These are phyloP conservation scores for Pegea sp. DNA, from an alignment of 23 tunicate genomes.

Conservation along the genomic window DNA sequence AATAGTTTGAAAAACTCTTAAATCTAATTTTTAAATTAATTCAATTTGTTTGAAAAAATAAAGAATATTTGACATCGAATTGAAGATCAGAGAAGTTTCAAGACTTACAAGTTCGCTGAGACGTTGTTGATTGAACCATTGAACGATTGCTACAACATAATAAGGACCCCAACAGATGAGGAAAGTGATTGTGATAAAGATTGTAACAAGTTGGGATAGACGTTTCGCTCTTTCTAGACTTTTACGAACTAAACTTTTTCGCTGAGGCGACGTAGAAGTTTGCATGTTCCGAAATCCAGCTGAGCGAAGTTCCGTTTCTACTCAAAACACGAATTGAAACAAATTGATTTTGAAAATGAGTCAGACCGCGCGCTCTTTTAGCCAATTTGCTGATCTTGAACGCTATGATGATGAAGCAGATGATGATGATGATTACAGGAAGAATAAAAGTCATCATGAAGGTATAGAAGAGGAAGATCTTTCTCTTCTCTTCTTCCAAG, in stretches of 20 bases:
- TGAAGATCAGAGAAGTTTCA: no score
- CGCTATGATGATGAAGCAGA: conserved; percentile 58
- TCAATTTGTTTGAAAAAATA: no score
- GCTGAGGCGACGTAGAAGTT: neutral
- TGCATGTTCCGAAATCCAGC: conserved; percentile 14
- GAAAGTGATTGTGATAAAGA: conserved; percentile 39
- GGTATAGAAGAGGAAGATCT: no score
- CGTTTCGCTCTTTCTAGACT: conserved; percentile 39
- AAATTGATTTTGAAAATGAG: no score
- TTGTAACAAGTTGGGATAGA: conserved; percentile 44
- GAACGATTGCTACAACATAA: no score
- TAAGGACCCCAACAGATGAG: conserved; percentile 89
- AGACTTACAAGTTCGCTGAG: no score
- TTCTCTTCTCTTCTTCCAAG: no score
- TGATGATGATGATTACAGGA: conserved; percentile 36
- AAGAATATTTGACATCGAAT: no score
- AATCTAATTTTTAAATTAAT: no score
- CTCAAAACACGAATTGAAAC: no score
- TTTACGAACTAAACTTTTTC: conserved; percentile 26
- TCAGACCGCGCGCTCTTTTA: conserved; percentile 28
- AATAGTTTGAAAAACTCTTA: no score
- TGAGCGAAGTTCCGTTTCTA: conserved; percentile 16
- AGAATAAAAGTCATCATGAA: conserved; percentile 16
- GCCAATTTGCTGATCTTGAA: conserved; percentile 46
- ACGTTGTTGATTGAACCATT: no score